Evolutionary conservation across 35 echinoderm and acorn worm species (phyloP).

Genomic region (Acanthaster planci): DNA sequence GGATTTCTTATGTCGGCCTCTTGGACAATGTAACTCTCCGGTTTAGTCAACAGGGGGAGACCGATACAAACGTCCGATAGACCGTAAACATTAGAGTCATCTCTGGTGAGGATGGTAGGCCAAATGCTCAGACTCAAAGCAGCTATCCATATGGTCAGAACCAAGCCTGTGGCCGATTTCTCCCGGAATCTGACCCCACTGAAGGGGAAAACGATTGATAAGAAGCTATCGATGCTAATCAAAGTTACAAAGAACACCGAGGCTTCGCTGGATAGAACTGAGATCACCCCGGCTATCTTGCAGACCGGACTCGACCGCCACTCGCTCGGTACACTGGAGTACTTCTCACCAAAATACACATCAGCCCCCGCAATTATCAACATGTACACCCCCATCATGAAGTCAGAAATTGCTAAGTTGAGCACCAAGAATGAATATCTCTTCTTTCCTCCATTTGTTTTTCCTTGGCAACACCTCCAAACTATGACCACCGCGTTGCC

Average conservation of each 20-base stretch:
- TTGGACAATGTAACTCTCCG: background rate
- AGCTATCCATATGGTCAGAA: conserved; percentile 44
- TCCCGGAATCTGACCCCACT: conserved; percentile 28
- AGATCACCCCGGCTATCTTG: conserved; percentile 61
- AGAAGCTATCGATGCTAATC: conserved; percentile 72
- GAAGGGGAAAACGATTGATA: conserved; percentile 80
- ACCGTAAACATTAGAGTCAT: conserved; percentile 49
- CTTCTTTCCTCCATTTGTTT: background rate
- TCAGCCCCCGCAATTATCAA: conserved; percentile 65
- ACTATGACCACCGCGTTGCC: conserved; percentile 67
- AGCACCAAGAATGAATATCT: conserved; percentile 34
- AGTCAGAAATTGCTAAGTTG: conserved; percentile 77
- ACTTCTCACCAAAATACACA: conserved; percentile 49
- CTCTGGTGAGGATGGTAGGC: conserved; percentile 20
- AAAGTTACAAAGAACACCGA: conserved; percentile 69
- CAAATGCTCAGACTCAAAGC: conserved; percentile 39
- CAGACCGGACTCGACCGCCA: conserved; percentile 64
- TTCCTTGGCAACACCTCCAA: background rate
- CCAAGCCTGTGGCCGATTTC: background rate
- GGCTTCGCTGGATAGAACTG: conserved; percentile 64
- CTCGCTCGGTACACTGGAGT: conserved; percentile 38
- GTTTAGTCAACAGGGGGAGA: conserved; percentile 53
- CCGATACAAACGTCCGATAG: conserved; percentile 70
- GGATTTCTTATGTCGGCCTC: background rate
- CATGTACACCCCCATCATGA: conserved; percentile 83